These are phyloP conservation scores for Mastomys coucha DNA, from an alignment of 2,113 vertebrate genomes.

Conservation along the genomic window DNA sequence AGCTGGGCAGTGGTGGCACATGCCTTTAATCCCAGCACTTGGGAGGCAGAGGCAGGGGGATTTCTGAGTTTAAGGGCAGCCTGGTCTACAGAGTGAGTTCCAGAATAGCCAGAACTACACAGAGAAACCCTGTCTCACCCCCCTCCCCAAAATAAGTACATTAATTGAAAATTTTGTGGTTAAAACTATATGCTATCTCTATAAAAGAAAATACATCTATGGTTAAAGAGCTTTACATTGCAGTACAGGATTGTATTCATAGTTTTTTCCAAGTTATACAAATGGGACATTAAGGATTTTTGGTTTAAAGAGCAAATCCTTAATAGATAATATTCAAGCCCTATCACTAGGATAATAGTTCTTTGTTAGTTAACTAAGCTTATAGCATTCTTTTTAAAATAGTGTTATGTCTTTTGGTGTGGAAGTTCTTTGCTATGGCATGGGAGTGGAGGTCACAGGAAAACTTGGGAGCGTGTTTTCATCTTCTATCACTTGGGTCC, in stretches of 20 bases:
- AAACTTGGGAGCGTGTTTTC: background rate
- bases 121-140: too few species aligned
- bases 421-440: background rate
- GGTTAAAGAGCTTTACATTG: background rate
- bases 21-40: too few species aligned
- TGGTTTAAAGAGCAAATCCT: background rate
- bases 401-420: background rate
- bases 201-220: background rate
- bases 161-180: background rate
- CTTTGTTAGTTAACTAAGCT: background rate
- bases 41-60: too few species aligned
- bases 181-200: background rate
- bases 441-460: background rate
- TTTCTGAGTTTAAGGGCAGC: too few species aligned
- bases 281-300: conserved; percentile 17
- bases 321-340: background rate
- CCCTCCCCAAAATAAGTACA: background rate
- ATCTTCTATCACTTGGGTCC: too few species aligned
- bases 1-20: background rate
- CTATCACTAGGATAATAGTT: conserved; percentile 4
- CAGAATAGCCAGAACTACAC: too few species aligned
- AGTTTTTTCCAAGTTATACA: background rate
- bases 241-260: background rate
- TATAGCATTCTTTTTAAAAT: background rate
- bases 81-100: too few species aligned